A percentile compares a stretch with the other conserved stretches of the same genome.
Evolutionary conservation across 2,113 vertebrate genomes (phyloP).

Genomic region (Eubucco bourcierii): DNA sequence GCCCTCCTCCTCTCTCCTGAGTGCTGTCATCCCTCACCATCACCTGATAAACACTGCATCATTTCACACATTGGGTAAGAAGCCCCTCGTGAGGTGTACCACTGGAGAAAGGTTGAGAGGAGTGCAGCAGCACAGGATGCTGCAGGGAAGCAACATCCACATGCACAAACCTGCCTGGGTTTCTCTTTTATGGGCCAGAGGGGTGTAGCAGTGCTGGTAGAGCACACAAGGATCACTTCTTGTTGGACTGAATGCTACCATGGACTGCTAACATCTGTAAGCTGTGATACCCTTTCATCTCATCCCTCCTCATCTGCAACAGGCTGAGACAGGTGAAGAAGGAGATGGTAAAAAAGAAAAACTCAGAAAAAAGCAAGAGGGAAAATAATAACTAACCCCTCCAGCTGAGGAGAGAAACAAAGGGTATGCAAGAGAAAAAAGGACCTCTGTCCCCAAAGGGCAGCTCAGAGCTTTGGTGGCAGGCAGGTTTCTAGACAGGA

Average conservation of each 20-base stretch:
- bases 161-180: not conserved
- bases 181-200: not conserved
- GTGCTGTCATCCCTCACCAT: not conserved
- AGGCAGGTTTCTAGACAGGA: not conserved
- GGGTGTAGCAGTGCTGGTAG: not conserved
- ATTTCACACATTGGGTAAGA: not conserved
- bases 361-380: not conserved
- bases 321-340: not conserved
- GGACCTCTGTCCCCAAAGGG: not conserved
- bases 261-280: not conserved
- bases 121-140: not conserved
- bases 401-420: not conserved
- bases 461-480: not conserved
- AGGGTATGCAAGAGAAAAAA: not conserved
- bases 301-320: not conserved
- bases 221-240: not conserved
- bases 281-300: not conserved
- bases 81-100: not conserved
- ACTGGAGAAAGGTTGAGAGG: not conserved
- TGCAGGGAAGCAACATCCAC: not conserved
- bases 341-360: not conserved
- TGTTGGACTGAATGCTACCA: not conserved
- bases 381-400: not conserved
- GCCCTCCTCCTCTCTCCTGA: not conserved
- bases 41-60: not conserved